A percentile compares a stretch with the other conserved stretches of the same genome.
Conservation (phyloP, 2,113 vertebrate genomes). For the Ceyx margarethae region DNA sequence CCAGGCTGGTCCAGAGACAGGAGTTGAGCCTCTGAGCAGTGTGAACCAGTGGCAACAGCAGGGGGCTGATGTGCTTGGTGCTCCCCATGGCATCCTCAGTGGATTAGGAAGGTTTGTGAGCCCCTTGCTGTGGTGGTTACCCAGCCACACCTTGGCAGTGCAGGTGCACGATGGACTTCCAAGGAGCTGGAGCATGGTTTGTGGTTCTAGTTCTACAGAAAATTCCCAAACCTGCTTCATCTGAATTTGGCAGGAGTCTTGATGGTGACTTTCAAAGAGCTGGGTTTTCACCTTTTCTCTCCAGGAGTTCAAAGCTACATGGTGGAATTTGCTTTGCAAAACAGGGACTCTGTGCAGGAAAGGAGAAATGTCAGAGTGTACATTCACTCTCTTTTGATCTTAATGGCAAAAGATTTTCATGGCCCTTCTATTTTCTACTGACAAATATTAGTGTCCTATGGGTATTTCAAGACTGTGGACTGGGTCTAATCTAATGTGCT, state of each 20-base stretch:
- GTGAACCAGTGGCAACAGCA: not conserved
- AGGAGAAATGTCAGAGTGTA: constrained; percentile 47
- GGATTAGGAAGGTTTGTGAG: not conserved
- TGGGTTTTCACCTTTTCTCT: not conserved
- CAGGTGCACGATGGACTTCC: not conserved
- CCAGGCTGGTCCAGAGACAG: not conserved
- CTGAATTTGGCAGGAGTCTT: not conserved
- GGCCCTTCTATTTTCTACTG: not conserved
- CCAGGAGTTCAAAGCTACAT: not conserved
- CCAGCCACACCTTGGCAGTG: not conserved
- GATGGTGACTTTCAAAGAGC: not conserved
- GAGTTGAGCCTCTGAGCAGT: not conserved
- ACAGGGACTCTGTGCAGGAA: not conserved
- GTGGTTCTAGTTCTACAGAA: not conserved
- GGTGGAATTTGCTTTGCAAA: constrained; percentile 57
- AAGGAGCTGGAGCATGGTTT: not conserved
- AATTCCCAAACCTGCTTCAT: not conserved
- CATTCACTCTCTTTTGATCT: constrained; percentile 7
- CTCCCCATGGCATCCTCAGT: not conserved
- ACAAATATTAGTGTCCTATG: constrained; percentile 19
- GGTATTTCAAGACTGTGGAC: not conserved
- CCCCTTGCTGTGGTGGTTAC: not conserved
- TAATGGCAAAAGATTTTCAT: constrained; percentile 39
- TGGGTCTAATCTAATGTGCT: not conserved
- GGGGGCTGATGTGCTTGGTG: not conserved